Conservation (phyloP, 2,888 invertebrate species). For the Bursaphelenchus okinawaensis region DNA sequence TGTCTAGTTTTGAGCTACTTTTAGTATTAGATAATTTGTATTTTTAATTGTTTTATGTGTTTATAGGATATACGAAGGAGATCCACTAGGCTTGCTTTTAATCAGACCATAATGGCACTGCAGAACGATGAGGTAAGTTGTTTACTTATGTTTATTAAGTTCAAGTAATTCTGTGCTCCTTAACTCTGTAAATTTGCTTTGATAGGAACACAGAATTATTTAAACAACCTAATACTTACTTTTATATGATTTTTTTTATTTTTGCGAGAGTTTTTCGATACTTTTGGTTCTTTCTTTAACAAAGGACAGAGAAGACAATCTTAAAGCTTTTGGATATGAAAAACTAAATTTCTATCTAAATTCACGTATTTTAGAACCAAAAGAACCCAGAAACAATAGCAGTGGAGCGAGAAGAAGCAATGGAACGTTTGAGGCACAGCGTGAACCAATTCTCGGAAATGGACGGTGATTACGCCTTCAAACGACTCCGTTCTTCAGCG, state of each 20-base stretch:
- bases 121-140: not conserved
- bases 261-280: no score
- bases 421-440: not conserved
- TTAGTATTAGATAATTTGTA: no score
- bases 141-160: not conserved
- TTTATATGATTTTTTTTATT: no score
- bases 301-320: no score
- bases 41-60: no score
- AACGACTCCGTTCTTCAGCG: not conserved
- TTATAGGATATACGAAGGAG: not conserved
- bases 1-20: no score
- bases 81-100: not conserved
- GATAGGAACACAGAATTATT: no score
- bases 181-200: not conserved
- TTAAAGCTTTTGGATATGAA: no score
- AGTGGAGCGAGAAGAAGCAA: not conserved
- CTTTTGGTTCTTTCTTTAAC: no score
- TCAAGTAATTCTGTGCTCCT: not conserved
- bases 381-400: not conserved
- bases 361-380: not conserved
- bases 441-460: not conserved
- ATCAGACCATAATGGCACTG: not conserved
- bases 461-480: not conserved
- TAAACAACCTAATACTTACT: no score
- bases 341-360: no score